Evolutionary conservation across 2,113 vertebrate species (phyloP).

Genomic region (Dascyllus trimaculatus): DNA sequence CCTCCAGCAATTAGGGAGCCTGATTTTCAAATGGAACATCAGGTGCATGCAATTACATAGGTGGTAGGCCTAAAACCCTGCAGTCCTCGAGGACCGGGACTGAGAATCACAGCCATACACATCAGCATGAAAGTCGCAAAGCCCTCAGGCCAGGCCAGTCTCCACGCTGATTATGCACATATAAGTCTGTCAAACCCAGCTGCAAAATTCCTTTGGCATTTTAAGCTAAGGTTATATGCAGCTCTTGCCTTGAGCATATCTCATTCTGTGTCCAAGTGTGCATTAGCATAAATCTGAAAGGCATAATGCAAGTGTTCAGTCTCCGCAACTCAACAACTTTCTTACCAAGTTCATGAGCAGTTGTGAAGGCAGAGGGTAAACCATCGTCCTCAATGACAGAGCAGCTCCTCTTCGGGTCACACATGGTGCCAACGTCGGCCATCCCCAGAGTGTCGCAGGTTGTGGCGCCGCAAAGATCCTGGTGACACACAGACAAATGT

Average conservation of each 20-base stretch:
- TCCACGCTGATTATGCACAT: conserved; percentile 4
- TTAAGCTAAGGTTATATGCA: not conserved
- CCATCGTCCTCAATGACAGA: conserved; percentile 98
- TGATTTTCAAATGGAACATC: conserved; percentile 29
- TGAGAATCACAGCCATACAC: not conserved
- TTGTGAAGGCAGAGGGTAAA: conserved; percentile 95
- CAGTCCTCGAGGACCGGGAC: not conserved
- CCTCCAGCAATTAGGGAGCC: not conserved
- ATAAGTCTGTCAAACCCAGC: conserved; percentile 1
- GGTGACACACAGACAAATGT: conserved; percentile 25
- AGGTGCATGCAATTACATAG: conserved; percentile 18
- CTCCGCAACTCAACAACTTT: not conserved
- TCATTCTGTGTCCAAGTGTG: not conserved
- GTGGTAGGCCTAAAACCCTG: conserved; percentile 1
- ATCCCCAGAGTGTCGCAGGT: conserved; percentile 97
- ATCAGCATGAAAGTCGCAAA: conserved; percentile 22
- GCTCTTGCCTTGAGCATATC: not conserved
- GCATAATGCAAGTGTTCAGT: not conserved
- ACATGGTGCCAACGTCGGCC: conserved; percentile 98
- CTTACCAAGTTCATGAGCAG: conserved; percentile 96
- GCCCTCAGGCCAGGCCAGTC: not conserved
- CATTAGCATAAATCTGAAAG: conserved; percentile 6
- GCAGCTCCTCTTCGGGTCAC: conserved; percentile 96
- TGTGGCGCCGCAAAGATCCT: conserved; percentile 95
- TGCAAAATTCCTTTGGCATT: conserved; percentile 15